Base-by-base conservation (phyloP, 2,888 invertebrate genomes). In the Lymantria monacha region DNA sequence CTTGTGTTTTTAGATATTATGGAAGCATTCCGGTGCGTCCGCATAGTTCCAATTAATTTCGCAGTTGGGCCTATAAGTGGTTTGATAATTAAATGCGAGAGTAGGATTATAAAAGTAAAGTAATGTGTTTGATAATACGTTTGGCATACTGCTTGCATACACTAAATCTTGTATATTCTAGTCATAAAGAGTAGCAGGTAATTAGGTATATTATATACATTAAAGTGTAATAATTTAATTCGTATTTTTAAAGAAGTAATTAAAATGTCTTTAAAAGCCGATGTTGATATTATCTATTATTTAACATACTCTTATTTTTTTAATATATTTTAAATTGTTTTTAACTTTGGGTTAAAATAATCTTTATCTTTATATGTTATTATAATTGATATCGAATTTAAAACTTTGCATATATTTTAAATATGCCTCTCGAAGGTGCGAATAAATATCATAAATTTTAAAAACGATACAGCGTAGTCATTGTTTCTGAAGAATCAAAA, bases 1-100 rank as follows among this genome's bases (percentile, higher is more conserved):
- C 79, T 80, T 81, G 80, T 77, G 81, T 80, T 85, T 22, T 81
- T 84, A 85, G 81, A 84, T 81, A 75, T 80, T 81, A 81, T 75
- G 74, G 76, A 81, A 71, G 80, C 74, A 82, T 79, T 81, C 80
- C 74, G 73, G 62, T 69, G 73, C 69, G 69, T 69, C 66, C 70
- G 74, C 72, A 73, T 72, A 73, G 74, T 72, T 76, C 70, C 70
- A 75, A 82, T 83, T 76, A 81, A 79, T 81, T 82, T 81, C 69
- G 81, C 81, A 74, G 72, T 76, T 76, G 53, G 52, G 44, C 65
- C 63, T 66, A 57, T 64, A 59, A 65, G 57, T 64, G 56, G 50
- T 55, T 55, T 55, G 57, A 41, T 63, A 59, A 59, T 60, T 45
- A 50, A 46, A 40, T 45, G 36, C 33, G 44, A 37, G 10, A 55